These are phyloP conservation scores for Lepeophtheirus salmonis DNA, from an alignment of 1,140 invertebrate genomes.

Conservation along the genomic window DNA sequence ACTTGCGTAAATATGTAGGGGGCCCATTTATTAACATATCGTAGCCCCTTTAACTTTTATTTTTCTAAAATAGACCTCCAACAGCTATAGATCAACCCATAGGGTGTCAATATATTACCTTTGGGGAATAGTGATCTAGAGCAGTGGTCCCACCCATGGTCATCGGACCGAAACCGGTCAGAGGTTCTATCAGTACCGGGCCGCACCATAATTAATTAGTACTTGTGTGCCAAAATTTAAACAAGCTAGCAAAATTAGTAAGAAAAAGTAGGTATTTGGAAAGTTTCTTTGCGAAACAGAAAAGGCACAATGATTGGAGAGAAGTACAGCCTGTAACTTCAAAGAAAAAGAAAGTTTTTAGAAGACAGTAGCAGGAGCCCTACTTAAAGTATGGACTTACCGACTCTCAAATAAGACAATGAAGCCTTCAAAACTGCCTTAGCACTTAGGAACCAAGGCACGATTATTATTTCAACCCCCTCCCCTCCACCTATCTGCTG, in stretches of 20 bases:
- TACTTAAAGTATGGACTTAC: not conserved
- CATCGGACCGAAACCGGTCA: not conserved
- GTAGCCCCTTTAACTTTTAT: too few relatives aligned
- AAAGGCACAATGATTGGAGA: not conserved
- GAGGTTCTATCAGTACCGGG: not conserved
- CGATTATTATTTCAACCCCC: too few relatives aligned
- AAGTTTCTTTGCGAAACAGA: not conserved
- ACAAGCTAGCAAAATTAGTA: not conserved
- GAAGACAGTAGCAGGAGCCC: not conserved
- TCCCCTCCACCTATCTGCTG: too few relatives aligned
- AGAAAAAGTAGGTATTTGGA: not conserved
- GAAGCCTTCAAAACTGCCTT: not conserved
- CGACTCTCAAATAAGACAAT: not conserved
- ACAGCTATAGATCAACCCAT: too few relatives aligned
- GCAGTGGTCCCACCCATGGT: too few relatives aligned
- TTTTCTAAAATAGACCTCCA: too few relatives aligned
- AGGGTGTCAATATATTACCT: too few relatives aligned
- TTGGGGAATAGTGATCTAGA: too few relatives aligned
- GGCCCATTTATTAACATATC: too few relatives aligned
- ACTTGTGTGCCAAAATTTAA: not conserved
- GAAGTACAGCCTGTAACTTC: not conserved
- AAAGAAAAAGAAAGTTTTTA: not conserved
- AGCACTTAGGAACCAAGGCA: not conserved
- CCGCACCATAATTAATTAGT: not conserved
- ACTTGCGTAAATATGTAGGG: too few relatives aligned